A percentile compares a stretch with the other conserved stretches of the same genome.
These are phyloP conservation scores for Zingel zingel DNA, from an alignment of 2,113 vertebrate genomes.

Conservation along the genomic window DNA sequence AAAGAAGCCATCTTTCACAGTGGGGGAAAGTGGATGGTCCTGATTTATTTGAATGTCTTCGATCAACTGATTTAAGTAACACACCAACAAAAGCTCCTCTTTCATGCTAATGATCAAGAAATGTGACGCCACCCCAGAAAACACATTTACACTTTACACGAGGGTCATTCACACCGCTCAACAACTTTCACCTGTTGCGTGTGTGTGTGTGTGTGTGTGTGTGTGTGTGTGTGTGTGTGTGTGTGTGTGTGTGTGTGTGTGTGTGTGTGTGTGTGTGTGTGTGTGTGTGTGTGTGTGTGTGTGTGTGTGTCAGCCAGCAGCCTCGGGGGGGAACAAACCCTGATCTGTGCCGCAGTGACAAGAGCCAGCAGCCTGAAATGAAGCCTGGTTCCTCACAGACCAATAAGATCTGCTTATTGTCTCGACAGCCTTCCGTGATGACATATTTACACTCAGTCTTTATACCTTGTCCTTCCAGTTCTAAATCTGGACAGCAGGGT, in stretches of 20 bases:
- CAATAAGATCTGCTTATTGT: constrained; percentile 10
- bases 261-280: too few species aligned
- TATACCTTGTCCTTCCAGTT: constrained; percentile 51
- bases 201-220: too few species aligned
- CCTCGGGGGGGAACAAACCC: constrained; percentile 10
- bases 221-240: too few species aligned
- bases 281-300: too few species aligned
- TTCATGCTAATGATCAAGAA: constrained; percentile 28
- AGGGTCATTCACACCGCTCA: neutral
- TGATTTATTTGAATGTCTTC: neutral
- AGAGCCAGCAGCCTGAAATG: neutral
- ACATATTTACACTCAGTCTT: constrained; percentile 22
- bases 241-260: too few species aligned
- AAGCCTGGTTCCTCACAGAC: neutral
- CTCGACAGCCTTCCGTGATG: constrained; percentile 13
- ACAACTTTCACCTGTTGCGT: neutral
- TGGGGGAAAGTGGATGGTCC: neutral
- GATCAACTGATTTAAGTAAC: neutral
- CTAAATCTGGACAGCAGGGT: constrained; percentile 3
- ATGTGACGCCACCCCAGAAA: neutral
- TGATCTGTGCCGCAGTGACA: constrained; percentile 13
- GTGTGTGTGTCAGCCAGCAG: constrained; percentile 4
- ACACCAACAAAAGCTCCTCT: constrained; percentile 5
- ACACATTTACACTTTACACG: constrained; percentile 29
- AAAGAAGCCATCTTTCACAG: neutral